Percentiles rank a stretch among this genome's conserved stretches.
Conservation (phyloP, 92 coral and sea anemone species). For the Bergia puertoricense region DNA sequence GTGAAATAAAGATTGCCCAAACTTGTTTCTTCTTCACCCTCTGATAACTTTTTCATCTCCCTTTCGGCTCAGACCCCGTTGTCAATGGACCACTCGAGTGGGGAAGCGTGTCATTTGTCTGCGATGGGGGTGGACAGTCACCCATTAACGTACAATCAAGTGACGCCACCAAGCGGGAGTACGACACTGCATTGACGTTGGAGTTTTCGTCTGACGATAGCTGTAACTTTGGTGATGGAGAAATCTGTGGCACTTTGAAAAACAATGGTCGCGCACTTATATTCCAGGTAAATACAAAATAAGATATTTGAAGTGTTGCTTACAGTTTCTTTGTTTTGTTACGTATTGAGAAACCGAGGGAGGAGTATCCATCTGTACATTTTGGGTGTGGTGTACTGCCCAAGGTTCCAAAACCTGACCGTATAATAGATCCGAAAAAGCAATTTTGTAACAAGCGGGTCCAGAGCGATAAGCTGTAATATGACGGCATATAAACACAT, state of each 20-base stretch:
- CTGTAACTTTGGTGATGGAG: conserved; percentile 46
- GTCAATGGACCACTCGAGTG: conserved; percentile 55
- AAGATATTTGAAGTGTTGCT: not conserved
- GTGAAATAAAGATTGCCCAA: too few species aligned
- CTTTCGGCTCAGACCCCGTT: not conserved
- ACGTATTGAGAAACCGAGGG: too few species aligned
- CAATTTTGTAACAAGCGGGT: too few species aligned
- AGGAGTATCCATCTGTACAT: too few species aligned
- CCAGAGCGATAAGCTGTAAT: too few species aligned
- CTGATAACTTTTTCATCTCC: not conserved
- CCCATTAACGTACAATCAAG: conserved; percentile 50
- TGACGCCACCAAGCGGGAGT: conserved; percentile 29
- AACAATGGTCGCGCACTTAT: conserved; percentile 59
- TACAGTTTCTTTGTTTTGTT: too few species aligned
- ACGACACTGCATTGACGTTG: conserved; percentile 24
- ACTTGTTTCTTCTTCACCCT: too few species aligned
- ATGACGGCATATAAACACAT: not conserved
- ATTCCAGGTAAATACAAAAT: conserved; percentile 31
- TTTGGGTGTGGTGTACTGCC: too few species aligned
- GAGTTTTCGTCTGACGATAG: conserved; percentile 30
- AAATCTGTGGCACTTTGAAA: conserved; percentile 47
- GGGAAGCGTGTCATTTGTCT: conserved; percentile 51
- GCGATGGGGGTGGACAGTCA: conserved; percentile 49
- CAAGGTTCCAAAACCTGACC: too few species aligned
- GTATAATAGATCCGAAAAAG: too few species aligned